A percentile compares a stretch with the other conserved stretches of the same genome.
These are phyloP conservation scores for Liparis tanakae DNA, from an alignment of 2,797 vertebrate species.

Conservation along the genomic window DNA sequence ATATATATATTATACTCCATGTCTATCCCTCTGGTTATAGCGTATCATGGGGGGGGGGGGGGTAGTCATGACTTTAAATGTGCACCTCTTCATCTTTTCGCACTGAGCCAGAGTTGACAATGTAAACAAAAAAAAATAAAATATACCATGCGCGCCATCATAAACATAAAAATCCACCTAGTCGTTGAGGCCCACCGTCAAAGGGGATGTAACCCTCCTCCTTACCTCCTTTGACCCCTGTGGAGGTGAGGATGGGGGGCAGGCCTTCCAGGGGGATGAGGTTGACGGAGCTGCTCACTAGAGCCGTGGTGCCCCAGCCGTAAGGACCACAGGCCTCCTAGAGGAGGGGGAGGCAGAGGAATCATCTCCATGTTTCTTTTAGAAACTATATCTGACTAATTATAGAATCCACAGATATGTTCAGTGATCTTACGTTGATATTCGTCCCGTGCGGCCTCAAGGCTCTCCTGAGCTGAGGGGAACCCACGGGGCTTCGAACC, in stretches of 20 bases:
- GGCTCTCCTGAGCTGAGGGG: constrained; percentile 83
- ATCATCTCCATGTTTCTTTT: background rate
- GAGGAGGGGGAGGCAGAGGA: constrained; percentile 20
- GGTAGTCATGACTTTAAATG: background rate
- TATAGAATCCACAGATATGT: background rate
- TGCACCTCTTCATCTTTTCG: background rate
- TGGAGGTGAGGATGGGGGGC: constrained; percentile 98
- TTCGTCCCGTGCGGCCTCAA: constrained; percentile 47
- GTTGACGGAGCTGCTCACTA: constrained; percentile 93
- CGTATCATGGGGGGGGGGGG: background rate
- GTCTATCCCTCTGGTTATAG: no score
- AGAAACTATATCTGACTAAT: background rate
- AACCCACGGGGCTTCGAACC: constrained; percentile 75
- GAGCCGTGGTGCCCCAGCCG: constrained; percentile 81
- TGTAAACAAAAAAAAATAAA: background rate
- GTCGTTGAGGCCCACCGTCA: background rate
- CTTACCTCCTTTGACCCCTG: constrained; percentile 99
- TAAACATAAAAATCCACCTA: background rate
- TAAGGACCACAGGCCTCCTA: constrained; percentile 84
- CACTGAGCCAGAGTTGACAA: background rate
- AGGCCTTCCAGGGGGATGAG: constrained; percentile 95
- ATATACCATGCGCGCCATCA: background rate
- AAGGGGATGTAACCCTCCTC: no score
- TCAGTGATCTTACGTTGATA: constrained; percentile 57
- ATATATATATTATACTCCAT: no score